Percentiles rank a stretch among this genome's conserved stretches.
Evolutionary conservation across 2,113 vertebrate species (phyloP).

Genomic region (Colossoma macropomum): DNA sequence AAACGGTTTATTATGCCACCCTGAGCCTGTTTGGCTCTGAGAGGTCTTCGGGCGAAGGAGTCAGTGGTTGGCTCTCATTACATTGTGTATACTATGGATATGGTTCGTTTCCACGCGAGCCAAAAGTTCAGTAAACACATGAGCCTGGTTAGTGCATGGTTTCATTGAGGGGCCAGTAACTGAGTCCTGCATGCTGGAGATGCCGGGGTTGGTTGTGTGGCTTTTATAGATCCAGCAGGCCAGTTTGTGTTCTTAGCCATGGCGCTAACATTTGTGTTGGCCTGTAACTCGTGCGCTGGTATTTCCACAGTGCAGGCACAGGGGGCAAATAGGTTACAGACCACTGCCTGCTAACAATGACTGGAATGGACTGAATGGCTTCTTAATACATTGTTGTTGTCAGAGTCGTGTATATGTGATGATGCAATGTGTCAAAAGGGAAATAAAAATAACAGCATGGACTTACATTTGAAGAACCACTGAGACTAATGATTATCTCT

Average conservation of each 20-base stretch:
- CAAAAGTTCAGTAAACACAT: constrained; percentile 57
- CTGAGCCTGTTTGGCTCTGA: background rate
- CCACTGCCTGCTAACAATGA: constrained; percentile 61
- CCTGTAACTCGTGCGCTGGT: constrained; percentile 49
- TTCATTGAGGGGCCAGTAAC: constrained; percentile 59
- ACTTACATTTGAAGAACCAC: too few relatives aligned
- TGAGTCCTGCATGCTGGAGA: background rate
- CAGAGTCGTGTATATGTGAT: constrained; percentile 9
- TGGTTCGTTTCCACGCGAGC: constrained; percentile 13
- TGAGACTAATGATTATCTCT: too few relatives aligned
- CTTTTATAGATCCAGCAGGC: constrained; percentile 69
- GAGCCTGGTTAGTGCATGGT: constrained; percentile 66
- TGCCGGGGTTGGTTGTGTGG: constrained; percentile 32
- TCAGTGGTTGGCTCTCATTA: background rate
- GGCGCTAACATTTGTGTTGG: constrained; percentile 51
- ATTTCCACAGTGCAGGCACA: constrained; percentile 54
- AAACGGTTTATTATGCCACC: constrained; percentile 26
- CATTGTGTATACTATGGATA: constrained; percentile 1
- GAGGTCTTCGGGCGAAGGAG: background rate
- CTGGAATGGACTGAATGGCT: constrained; percentile 60
- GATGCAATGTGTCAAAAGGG: background rate
- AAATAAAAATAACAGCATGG: too few relatives aligned
- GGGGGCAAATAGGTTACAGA: constrained; percentile 47
- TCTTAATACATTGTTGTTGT: constrained; percentile 48
- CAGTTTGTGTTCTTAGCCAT: constrained; percentile 51